Evolutionary conservation across 2,888 invertebrate species (phyloP).

Genomic region (Leptinotarsa tumamoca): DNA sequence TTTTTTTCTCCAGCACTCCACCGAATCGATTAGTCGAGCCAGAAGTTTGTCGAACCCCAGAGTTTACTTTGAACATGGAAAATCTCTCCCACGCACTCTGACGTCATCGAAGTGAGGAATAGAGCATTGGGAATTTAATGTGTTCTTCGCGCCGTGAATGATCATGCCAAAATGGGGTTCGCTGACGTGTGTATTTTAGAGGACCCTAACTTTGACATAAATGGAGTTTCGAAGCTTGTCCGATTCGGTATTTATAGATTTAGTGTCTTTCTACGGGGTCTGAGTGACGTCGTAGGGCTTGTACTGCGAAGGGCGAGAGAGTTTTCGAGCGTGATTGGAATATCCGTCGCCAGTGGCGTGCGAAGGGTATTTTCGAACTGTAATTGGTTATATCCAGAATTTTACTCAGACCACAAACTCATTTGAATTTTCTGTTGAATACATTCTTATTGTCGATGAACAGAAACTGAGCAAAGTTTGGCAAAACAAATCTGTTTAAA

Average conservation of each 20-base stretch:
- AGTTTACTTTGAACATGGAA: background rate
- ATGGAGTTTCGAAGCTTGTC: background rate
- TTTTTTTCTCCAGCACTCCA: background rate
- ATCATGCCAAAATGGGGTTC: background rate
- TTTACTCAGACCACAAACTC: background rate
- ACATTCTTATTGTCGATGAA: too few species aligned
- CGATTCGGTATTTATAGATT: constrained; percentile 9
- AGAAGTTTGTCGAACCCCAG: background rate
- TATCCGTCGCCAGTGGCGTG: background rate
- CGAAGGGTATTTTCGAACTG: background rate
- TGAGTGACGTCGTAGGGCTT: background rate
- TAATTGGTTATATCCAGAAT: too few species aligned
- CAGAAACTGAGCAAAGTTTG: too few species aligned
- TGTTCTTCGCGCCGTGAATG: background rate
- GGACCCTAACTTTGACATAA: background rate
- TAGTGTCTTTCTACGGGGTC: background rate
- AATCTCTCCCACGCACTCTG: background rate
- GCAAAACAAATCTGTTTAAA: too few species aligned
- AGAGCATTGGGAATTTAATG: background rate
- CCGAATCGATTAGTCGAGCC: background rate
- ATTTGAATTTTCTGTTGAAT: too few species aligned
- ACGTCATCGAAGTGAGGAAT: background rate
- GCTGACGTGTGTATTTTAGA: background rate
- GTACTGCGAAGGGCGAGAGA: background rate
- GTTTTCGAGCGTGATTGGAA: background rate